These are phyloP conservation scores for Zaprionus inermis DNA, from an alignment of 1,140 invertebrate species.

Conservation along the genomic window DNA sequence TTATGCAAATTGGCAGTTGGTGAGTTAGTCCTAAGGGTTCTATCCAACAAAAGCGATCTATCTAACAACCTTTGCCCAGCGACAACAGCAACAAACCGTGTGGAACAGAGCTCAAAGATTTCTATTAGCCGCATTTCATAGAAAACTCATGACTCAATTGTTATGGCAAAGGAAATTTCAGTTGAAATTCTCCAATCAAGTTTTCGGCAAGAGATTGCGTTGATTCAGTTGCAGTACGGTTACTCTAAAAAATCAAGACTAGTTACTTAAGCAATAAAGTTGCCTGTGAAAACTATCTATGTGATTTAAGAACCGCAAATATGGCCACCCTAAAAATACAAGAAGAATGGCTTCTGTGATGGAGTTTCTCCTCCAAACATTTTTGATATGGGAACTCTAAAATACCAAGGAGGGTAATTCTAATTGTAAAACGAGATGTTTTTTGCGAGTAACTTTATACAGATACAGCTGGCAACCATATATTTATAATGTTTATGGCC, in stretches of 20 bases:
- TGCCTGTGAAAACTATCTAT: too few species aligned
- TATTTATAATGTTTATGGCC: too few species aligned
- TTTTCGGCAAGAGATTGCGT: neutral
- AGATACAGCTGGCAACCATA: neutral
- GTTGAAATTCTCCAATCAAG: neutral
- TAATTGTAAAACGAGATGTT: too few species aligned
- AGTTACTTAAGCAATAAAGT: too few species aligned
- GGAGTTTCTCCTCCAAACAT: too few species aligned
- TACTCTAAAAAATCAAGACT: neutral
- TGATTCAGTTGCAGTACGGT: neutral
- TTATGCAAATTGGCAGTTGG: conserved; percentile 61
- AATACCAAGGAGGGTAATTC: neutral
- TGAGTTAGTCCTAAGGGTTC: conserved; percentile 35
- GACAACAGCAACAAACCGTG: conserved; percentile 5
- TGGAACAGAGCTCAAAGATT: neutral
- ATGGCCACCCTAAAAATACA: neutral
- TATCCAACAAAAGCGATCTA: neutral
- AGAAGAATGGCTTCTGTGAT: neutral
- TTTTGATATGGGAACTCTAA: neutral
- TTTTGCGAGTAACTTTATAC: neutral
- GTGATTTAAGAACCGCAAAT: too few species aligned
- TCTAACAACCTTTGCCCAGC: conserved; percentile 20
- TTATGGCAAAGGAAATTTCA: neutral
- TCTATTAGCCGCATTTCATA: neutral
- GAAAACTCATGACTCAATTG: conserved; percentile 13